These are phyloP conservation scores for Astropecten irregularis DNA, from an alignment of 53 echinoderm and acorn worm species.

Conservation along the genomic window DNA sequence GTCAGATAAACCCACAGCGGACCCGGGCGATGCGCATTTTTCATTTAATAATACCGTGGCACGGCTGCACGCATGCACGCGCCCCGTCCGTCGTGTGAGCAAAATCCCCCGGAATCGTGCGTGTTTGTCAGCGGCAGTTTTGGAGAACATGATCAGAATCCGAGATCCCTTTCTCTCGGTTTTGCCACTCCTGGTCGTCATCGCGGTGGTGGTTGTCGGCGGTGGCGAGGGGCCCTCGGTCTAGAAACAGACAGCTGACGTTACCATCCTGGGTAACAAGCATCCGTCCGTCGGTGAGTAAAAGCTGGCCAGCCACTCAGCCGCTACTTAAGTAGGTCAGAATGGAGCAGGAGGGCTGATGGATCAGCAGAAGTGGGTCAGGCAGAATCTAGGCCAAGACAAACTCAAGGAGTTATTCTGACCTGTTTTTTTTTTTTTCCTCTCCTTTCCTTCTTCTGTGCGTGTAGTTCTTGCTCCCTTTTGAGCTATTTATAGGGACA, in stretches of 20 bases:
- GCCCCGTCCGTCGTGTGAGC: constrained; percentile 8
- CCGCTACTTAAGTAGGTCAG: constrained; percentile 53
- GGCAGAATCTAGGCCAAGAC: constrained; percentile 44
- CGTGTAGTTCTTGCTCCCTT: background rate
- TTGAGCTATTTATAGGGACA: constrained; percentile 2
- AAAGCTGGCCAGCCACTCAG: constrained; percentile 22
- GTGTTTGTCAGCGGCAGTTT: constrained; percentile 16
- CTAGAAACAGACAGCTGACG: constrained; percentile 27
- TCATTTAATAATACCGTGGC: constrained; percentile 1
- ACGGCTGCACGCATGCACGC: background rate
- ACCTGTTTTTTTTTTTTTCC: constrained; percentile 19
- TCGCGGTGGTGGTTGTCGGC: background rate
- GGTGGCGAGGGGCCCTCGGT: background rate
- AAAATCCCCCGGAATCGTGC: constrained; percentile 25
- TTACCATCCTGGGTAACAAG: constrained; percentile 6
- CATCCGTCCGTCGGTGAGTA: constrained; percentile 33
- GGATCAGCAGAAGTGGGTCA: constrained; percentile 53
- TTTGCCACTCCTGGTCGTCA: background rate
- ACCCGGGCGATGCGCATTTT: constrained; percentile 16
- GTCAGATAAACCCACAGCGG: background rate
- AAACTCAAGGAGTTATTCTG: constrained; percentile 26
- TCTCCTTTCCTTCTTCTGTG: background rate
- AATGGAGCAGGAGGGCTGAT: constrained; percentile 14
- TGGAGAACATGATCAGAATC: constrained; percentile 31
- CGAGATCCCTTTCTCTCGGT: too few species aligned